Evolutionary conservation across 1,140 invertebrate genomes (phyloP).

Genomic region (Pachypeltis micranthus): DNA sequence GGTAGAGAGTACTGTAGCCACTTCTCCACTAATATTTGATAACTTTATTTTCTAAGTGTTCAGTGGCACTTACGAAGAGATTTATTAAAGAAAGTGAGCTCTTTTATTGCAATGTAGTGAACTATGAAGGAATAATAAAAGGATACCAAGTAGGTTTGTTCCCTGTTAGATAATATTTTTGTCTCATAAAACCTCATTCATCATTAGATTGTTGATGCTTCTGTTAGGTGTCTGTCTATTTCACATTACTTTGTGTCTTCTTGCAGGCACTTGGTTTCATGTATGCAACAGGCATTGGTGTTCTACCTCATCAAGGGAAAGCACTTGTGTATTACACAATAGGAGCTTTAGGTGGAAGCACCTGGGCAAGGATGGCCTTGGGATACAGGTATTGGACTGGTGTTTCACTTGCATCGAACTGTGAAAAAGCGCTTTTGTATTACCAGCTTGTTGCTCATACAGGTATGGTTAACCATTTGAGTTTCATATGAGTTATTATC

Average conservation of each 20-base stretch:
- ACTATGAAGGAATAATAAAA: not conserved
- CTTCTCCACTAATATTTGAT: not conserved
- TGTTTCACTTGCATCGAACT: conserved; percentile 71
- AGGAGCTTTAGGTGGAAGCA: conserved; percentile 76
- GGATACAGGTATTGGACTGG: conserved; percentile 85
- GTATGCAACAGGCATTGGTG: conserved; percentile 71
- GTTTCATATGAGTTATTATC: too few species aligned
- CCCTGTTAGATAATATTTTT: not conserved
- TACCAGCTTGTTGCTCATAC: conserved; percentile 84
- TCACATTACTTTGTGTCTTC: conserved; percentile 12
- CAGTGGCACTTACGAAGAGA: not conserved
- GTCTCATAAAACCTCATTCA: not conserved
- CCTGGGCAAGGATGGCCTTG: conserved; percentile 87
- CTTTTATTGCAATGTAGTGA: not conserved
- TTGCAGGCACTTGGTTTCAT: conserved; percentile 75
- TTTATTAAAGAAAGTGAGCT: not conserved
- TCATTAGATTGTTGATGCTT: conserved; percentile 14
- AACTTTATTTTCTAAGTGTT: not conserved
- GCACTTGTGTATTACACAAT: conserved; percentile 87
- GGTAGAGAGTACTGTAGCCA: too few species aligned
- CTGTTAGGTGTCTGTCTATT: not conserved
- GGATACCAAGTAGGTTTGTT: not conserved
- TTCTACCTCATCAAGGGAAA: conserved; percentile 76
- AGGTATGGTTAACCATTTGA: too few species aligned
- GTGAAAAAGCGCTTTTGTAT: conserved; percentile 76